Base-by-base conservation (phyloP, 2,113 vertebrate genomes). In the Drymodes brunneopygia region DNA sequence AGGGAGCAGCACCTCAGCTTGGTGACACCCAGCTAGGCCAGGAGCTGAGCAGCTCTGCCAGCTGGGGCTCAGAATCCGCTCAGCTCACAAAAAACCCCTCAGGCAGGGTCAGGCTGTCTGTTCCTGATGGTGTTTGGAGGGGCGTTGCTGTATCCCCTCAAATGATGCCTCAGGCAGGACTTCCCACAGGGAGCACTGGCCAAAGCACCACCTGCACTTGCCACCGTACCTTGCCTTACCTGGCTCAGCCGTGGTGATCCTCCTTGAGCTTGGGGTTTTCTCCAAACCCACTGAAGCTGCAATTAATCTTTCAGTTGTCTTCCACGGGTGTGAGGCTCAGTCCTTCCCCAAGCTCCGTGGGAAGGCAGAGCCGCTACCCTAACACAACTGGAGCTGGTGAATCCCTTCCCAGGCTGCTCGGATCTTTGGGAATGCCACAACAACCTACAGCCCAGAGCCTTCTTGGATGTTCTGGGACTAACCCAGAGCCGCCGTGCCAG, bases 401-500 rank as follows among this genome's bases (percentile, higher is more conserved):
- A 50, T 33, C 50, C 65, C 35, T 51, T 78, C n/a, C 54, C 42
- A 4, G 38, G 40, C 4, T 2, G 10, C 67, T 64, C 2, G 9
- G 54, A n/a, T 69, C 36, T 31, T 18, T 11, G 54, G 81, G 62
- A 67, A 45, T 12, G 12, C 36, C 14, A 35, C 1, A 1, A 10
- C 50, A n/a, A 27, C 3, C 20, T 24, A 17, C 3, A 18, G 83
- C 35, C 60, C 44, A 15, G 25, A 5, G 60, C 9, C 44, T 29
- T 13, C 80, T 27, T 4, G 0, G 29, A 1, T 50, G 20, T 54
- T 50, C 24, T 0, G 0, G 47, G 56, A n/a, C n/a, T 18, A 14
- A 28, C 22, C 35, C 3, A 2, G 25, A 5, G 16, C 62, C 1
- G 5, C 53, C 12, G 6, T 2, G 3, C 57, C 25, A 75, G 45